A percentile compares a stretch with the other conserved stretches of the same genome.
Conservation (phyloP, 2,797 vertebrate species). For the Gymnoscopelus braueri region DNA sequence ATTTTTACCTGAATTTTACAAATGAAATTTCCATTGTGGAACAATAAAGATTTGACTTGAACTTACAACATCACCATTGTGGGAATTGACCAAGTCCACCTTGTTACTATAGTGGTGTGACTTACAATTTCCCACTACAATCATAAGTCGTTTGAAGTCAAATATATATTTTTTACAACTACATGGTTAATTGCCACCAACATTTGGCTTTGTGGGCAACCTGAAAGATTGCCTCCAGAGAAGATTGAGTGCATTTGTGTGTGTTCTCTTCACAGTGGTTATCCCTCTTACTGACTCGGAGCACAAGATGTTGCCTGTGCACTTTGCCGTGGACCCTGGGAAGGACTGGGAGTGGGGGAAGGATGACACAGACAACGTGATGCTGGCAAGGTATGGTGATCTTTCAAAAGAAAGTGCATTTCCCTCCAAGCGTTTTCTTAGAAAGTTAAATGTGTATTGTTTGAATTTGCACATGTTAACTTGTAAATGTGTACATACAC, state of each 20-base stretch:
- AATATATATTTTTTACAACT: too few species aligned
- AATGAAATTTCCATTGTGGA: too few species aligned
- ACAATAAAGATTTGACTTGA: too few species aligned
- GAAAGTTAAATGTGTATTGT: too few species aligned
- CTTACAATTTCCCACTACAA: too few species aligned
- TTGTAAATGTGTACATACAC: not conserved
- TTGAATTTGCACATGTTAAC: too few species aligned
- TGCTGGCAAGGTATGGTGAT: conserved; percentile 86
- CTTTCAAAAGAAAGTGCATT: not conserved
- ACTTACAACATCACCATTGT: too few species aligned
- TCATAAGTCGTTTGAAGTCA: too few species aligned
- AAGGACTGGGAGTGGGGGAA: conserved; percentile 96
- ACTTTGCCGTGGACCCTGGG: conserved; percentile 96
- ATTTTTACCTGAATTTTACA: too few species aligned
- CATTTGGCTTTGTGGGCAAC: conserved; percentile 10
- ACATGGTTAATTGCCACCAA: conserved; percentile 4
- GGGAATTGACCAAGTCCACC: too few species aligned
- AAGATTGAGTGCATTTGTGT: not conserved
- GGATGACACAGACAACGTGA: conserved; percentile 91
- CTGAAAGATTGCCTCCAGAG: too few species aligned
- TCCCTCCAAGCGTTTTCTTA: not conserved
- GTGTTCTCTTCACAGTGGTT: conserved; percentile 81
- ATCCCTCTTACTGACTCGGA: conserved; percentile 96
- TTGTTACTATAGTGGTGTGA: too few species aligned
- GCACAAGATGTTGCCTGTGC: conserved; percentile 94